phyloP scores from a whole-genome alignment of 2,888 invertebrate species.

The Pterobdella sp. region DNA sequence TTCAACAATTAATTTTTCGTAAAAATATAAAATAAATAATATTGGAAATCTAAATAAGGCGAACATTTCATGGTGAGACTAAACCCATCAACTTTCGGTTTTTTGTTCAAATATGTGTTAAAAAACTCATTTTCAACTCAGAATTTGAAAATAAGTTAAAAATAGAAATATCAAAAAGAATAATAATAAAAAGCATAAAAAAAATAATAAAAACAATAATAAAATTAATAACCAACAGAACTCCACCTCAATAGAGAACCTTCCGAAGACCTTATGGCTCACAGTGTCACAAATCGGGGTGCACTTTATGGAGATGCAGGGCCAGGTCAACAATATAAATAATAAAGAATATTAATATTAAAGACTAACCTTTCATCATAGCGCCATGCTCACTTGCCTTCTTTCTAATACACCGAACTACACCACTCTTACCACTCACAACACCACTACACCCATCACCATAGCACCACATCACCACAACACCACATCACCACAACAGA shows the following conservation, averaged over 20 bases:
- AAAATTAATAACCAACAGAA: slow-evolving; percentile 58
- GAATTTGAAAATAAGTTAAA: neutral
- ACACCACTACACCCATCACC: neutral
- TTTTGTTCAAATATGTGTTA: no score
- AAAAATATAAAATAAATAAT: neutral
- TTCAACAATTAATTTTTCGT: neutral
- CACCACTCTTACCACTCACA: no score
- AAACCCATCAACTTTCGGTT: no score
- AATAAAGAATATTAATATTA: neutral
- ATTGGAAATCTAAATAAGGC: no score
- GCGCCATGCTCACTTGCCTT: neutral
- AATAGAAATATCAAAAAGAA: neutral
- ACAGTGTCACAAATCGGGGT: slow-evolving; percentile 86
- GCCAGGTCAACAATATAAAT: slow-evolving; percentile 28
- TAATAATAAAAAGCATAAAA: neutral
- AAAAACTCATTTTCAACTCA: neutral
- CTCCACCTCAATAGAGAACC: slow-evolving; percentile 89
- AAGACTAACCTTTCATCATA: neutral
- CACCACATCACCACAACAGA: neutral
- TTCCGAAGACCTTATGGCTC: slow-evolving; percentile 84
- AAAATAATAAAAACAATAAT: neutral
- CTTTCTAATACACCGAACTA: no score
- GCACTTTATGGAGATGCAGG: slow-evolving; percentile 65
- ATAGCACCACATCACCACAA: neutral
- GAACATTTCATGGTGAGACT: no score